Conservation (phyloP, 1,140 invertebrate species). For the Trichoplusia ni region DNA sequence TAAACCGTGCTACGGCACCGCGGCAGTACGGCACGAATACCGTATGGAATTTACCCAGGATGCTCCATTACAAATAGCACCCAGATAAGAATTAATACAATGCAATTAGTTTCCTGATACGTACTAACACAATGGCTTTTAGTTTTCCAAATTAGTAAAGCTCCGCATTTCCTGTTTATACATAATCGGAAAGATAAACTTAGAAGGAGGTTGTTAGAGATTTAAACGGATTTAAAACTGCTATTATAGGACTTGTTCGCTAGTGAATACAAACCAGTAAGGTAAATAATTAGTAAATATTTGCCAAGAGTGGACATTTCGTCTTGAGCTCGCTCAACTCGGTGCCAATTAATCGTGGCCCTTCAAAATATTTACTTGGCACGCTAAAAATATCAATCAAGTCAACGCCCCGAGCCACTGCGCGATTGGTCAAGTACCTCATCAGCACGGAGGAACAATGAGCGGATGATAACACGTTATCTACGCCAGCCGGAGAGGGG, state of each 20-base stretch:
- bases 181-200: no score
- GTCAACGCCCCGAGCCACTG: conserved; percentile 62
- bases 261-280: no score
- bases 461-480: conserved; percentile 78
- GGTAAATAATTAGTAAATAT: neutral
- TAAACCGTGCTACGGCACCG: conserved; percentile 12
- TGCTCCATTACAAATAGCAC: neutral
- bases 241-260: neutral
- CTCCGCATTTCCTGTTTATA: neutral
- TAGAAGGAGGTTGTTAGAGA: no score
- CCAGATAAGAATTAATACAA: conserved; percentile 42
- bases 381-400: conserved; percentile 52
- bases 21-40: conserved; percentile 11
- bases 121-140: conserved; percentile 39
- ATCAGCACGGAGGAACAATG: conserved; percentile 71
- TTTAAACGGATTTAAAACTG: neutral
- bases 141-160: conserved; percentile 23
- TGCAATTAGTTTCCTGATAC: conserved; percentile 35
- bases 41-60: conserved; percentile 32
- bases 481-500: conserved; percentile 52
- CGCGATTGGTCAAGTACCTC: conserved; percentile 54
- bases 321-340: neutral
- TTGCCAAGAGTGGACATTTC: neutral
- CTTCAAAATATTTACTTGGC: conserved; percentile 37
- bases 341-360: conserved; percentile 11